Conservation (phyloP, 2,113 vertebrate genomes). For the Antechinus stuartii region DNA sequence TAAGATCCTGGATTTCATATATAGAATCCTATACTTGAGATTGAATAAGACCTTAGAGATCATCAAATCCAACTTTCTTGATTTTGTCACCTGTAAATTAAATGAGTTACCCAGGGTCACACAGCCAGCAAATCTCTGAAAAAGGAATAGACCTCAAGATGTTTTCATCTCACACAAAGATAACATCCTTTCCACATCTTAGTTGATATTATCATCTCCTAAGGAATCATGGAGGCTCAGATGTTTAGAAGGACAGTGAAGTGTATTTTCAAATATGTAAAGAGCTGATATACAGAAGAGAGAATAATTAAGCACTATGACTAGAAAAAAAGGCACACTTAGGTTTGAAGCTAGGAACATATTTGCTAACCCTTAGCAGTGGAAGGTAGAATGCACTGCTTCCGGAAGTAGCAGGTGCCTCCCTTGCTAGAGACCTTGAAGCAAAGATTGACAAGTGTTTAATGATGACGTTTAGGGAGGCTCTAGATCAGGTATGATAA, state of each 20-base stretch:
- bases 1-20: background rate
- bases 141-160: background rate
- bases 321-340: background rate
- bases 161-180: background rate
- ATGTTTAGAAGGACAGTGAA: background rate
- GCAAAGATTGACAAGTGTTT: background rate
- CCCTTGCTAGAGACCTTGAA: background rate
- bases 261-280: background rate
- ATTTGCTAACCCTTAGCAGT: background rate
- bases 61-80: background rate
- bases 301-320: background rate
- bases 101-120: background rate
- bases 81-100: background rate
- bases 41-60: background rate
- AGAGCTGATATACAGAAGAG: background rate
- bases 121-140: background rate
- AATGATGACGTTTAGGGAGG: background rate
- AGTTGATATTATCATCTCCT: background rate
- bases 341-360: background rate
- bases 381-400: background rate
- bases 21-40: background rate
- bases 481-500: background rate
- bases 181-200: background rate
- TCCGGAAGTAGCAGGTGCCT: background rate
- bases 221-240: background rate